Evolutionary conservation across 2,888 invertebrate species (phyloP).

Genomic region (Oegoconia quadripuncta): DNA sequence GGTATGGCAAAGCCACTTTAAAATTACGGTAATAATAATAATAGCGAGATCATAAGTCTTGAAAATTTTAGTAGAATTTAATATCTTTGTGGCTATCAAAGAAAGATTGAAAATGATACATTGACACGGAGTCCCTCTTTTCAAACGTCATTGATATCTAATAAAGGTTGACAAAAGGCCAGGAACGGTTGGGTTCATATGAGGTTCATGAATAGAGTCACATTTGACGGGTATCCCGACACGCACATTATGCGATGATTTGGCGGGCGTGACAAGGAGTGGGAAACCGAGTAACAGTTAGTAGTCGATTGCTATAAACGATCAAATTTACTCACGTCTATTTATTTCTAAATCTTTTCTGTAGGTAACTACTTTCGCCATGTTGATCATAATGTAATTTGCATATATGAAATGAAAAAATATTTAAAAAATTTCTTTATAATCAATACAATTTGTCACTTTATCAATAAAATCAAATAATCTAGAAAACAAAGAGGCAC

Average conservation of each 20-base stretch:
- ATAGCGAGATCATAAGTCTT: too few species aligned
- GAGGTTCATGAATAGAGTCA: constrained; percentile 26
- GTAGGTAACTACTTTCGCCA: too few species aligned
- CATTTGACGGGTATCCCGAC: constrained; percentile 31
- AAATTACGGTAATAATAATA: too few species aligned
- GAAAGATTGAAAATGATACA: constrained; percentile 29
- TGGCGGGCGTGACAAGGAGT: constrained; percentile 45
- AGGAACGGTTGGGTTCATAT: constrained; percentile 34
- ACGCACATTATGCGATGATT: constrained; percentile 37
- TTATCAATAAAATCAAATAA: constrained; percentile 14
- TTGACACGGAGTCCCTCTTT: constrained; percentile 18
- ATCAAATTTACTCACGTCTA: too few species aligned
- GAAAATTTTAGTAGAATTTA: neutral
- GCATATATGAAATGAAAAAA: too few species aligned
- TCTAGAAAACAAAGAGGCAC: too few species aligned
- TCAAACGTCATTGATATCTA: constrained; percentile 42
- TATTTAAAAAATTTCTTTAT: too few species aligned
- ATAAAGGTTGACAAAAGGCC: constrained; percentile 29
- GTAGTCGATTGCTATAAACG: too few species aligned
- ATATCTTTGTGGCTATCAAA: constrained; percentile 4
- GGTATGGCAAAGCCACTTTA: too few species aligned
- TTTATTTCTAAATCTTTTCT: too few species aligned
- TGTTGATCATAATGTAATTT: too few species aligned
- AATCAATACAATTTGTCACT: constrained; percentile 6
- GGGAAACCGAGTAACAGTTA: too few species aligned